Evolutionary conservation across 2,113 vertebrate genomes (phyloP), one percentile per base, ranked within the genome.

Genomic region (Alethe castanea): DNA sequence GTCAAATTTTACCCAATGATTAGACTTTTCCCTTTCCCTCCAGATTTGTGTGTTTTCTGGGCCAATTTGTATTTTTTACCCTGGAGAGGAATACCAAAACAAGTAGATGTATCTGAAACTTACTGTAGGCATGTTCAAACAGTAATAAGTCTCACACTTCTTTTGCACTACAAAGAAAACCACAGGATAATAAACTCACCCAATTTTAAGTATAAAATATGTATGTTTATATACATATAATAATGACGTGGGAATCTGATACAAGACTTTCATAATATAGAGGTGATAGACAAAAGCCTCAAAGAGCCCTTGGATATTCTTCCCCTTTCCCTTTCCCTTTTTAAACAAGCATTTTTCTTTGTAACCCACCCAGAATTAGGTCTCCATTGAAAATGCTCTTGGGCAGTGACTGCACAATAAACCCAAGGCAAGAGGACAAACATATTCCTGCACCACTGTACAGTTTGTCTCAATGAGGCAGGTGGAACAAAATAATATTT

Each of bases 121-220:
- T 53, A 87, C 3, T 89, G 84, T 6, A 84, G 84, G 48, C 86
- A 91, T 94, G 92, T 94, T 95, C 70, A 91, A 85, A 91, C 93
- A 94, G 78, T 79, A 89, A 1, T 18, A 93, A 69, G 77, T 95
- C 89, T 94, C 91, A 95, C 86, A 53, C 65, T 94, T 95, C 77
- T 95, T 95, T 92, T 92, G 86, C 95, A 95, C 89, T 96, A 95
- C 86, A 97, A 95, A 96, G 91, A 84, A 97, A 95, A 94, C 96
- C 91, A 89, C 86, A 94, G 70, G 33, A 69, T 91, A 95, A 94
- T 71, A 94, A 91, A 86, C 52, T 79, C n/a, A 74, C 69, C 81
- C 45, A 92, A 84, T 91, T 92, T 91, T 64, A 87, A 94, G 90
- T 74, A 90, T 86, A 95, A 95, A 94, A 91, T 92, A 86, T 23